Evolutionary conservation across 2,888 invertebrate species (phyloP).

Genomic region (Drosophila stalkeri): DNA sequence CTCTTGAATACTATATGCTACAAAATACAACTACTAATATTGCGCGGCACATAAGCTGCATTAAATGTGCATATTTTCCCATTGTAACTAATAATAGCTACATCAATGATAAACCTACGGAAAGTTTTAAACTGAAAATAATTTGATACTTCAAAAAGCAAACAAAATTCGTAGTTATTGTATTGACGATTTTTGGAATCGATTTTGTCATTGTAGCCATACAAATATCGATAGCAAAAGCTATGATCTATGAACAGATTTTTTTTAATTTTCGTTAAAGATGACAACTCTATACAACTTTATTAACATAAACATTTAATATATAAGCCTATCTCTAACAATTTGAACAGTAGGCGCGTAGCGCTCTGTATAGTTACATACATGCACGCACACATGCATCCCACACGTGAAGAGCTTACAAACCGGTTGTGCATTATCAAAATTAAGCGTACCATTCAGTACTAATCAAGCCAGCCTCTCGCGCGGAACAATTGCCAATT

Average conservation of each 20-base stretch:
- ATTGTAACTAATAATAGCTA: not conserved
- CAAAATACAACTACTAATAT: no score
- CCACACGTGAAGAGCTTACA: not conserved
- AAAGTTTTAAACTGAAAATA: no score
- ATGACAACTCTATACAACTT: conserved; percentile 28
- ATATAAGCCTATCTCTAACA: conserved; percentile 4
- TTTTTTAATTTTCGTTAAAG: not conserved
- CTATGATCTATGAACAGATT: not conserved
- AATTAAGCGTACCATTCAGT: not conserved
- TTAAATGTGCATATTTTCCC: no score
- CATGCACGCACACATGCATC: not conserved
- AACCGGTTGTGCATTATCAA: not conserved
- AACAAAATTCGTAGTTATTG: not conserved
- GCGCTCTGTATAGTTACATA: not conserved
- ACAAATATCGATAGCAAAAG: not conserved
- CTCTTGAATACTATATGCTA: no score
- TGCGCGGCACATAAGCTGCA: no score
- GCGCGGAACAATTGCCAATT: conserved; percentile 20
- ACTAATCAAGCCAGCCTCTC: conserved; percentile 1
- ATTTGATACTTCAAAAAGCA: not conserved
- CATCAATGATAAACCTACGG: not conserved
- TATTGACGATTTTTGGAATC: not conserved
- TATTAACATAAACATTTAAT: conserved; percentile 12
- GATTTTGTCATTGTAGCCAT: not conserved
- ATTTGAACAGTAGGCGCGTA: conserved; percentile 46